Conservation (phyloP, 2,888 invertebrate genomes). For the Hyposoter dolosus region DNA sequence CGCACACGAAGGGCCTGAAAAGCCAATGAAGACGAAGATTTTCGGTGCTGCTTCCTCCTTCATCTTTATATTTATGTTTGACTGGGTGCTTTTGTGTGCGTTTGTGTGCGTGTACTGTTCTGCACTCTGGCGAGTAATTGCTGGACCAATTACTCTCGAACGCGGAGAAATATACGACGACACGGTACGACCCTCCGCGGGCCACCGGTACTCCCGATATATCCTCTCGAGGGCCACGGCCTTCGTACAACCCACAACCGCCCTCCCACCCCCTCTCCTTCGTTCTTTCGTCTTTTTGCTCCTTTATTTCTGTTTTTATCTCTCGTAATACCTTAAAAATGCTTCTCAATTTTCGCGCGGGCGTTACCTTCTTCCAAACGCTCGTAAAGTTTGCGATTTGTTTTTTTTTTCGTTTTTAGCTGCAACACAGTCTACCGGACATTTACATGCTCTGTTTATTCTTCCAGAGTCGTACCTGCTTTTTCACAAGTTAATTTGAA, state of each 20-base stretch:
- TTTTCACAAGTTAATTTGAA: neutral
- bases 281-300: neutral
- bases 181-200: conserved; percentile 64
- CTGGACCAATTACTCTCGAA: conserved; percentile 74
- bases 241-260: conserved; percentile 8
- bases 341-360: conserved; percentile 63
- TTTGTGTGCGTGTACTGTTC: conserved; percentile 17
- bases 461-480: neutral
- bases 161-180: conserved; percentile 70
- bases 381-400: conserved; percentile 55
- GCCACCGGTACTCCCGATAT: conserved; percentile 34
- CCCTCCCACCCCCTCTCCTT: neutral
- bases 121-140: conserved; percentile 71
- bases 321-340: conserved; percentile 61
- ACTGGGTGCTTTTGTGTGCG: neutral
- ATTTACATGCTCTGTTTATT: conserved; percentile 21
- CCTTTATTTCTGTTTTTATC: neutral
- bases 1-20: conserved; percentile 11
- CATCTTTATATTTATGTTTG: neutral
- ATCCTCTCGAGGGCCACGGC: conserved; percentile 35
- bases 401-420: neutral
- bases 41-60: conserved; percentile 18
- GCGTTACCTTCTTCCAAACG: conserved; percentile 30
- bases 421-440: conserved; percentile 36
- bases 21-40: conserved; percentile 12